Base-by-base conservation (phyloP, 1,140 invertebrate species). In the Wiebesia pumilae region DNA sequence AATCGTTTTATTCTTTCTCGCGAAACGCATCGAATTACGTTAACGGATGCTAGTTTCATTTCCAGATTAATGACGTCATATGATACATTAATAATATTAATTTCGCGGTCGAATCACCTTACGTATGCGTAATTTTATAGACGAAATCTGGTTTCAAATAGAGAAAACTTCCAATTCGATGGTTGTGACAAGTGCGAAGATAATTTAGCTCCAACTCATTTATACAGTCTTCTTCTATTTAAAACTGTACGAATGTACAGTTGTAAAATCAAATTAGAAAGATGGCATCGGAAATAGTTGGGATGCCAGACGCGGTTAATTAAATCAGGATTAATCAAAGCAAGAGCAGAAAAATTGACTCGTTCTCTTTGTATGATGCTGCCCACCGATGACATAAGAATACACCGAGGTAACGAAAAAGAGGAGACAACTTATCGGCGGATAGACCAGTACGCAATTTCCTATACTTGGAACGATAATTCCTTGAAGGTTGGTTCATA, bases 291-390 rank as follows among this genome's bases (percentile, higher is more conserved):
- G 43, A 78, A 84, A 85, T 67, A 77, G 30, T 16, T 27, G 7
- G 24, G 71, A 51, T 51, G 65, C 40, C 38, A 82, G 71, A 69
- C 27, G 40, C 33, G 69, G 71, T 69, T 69, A 67, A 86, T 82
- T 24, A 87, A 87, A 83, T 73, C 62, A 71, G n/a, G n/a, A n/a
- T 85, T 58, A 33, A 67, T 75, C 58, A 81, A n/a, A 65, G 30
- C 47, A 54, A 54, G 43, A 82, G 75, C 78, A 54, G 71, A 24
- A n/a, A 24, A 54, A 80, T 71, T 43, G 67, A 85, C 27, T n/a
- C 47, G 2, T 51, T 54, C 81, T 24, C 58, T 78, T 47, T 65
- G 30, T 75, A 75, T n/a, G 24, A 67, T n/a, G 12, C 30, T 47
- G 7, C 33, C 21, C 81, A 33, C 51, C 58, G 54, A 84, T 84